phyloP scores from a whole-genome alignment of 2,113 vertebrate species.

The Propithecus coquereli region DNA sequence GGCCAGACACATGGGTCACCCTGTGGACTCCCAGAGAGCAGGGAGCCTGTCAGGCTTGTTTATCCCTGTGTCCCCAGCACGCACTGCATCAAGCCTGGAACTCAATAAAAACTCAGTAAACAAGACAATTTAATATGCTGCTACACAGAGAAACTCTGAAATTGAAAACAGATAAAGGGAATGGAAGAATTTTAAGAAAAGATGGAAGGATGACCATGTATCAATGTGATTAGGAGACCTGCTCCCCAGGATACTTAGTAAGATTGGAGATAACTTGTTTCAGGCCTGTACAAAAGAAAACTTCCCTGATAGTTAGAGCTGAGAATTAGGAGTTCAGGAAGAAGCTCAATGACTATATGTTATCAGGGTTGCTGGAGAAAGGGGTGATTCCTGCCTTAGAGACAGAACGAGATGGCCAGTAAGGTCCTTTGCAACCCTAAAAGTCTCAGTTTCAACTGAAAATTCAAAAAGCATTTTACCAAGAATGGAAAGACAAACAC shows the following conservation, averaged over 20 bases:
- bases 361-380: background rate
- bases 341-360: background rate
- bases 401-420: background rate
- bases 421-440: background rate
- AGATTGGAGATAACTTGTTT: background rate
- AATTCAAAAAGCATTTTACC: background rate
- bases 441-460: background rate
- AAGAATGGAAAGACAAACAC: no score
- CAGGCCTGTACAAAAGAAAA: background rate
- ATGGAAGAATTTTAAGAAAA: background rate
- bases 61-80: background rate
- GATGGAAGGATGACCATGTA: background rate
- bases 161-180: background rate
- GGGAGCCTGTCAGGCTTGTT: background rate
- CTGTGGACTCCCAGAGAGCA: background rate
- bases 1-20: background rate
- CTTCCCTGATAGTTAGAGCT: background rate
- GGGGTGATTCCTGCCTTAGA: background rate
- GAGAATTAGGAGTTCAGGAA: background rate
- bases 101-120: background rate
- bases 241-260: background rate
- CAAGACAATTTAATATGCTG: background rate
- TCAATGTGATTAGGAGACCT: background rate
- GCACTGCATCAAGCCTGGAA: background rate
- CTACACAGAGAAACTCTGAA: background rate